Conservation (phyloP, 1,140 invertebrate genomes). For the Kradibia gibbosae region DNA sequence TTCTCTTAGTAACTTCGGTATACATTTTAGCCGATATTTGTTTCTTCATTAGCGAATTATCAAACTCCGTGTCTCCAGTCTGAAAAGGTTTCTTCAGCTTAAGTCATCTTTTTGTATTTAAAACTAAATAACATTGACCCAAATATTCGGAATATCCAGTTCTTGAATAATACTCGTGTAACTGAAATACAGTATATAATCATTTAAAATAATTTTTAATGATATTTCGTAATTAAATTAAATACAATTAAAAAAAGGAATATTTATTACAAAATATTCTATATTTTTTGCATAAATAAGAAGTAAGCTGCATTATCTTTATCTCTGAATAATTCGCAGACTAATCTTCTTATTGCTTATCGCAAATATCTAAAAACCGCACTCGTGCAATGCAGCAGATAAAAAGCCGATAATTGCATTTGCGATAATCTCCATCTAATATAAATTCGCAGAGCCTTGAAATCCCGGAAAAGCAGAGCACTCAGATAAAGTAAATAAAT, state of each 20-base stretch:
- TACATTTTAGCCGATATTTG: too few species aligned
- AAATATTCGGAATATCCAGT: too few species aligned
- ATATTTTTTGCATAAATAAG: neutral
- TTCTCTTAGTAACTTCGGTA: too few species aligned
- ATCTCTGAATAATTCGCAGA: neutral
- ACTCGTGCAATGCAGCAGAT: neutral
- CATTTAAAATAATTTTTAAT: neutral
- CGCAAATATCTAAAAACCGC: neutral
- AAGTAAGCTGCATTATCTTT: neutral
- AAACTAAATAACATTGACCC: too few species aligned
- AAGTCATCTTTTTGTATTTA: too few species aligned
- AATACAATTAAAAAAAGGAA: neutral
- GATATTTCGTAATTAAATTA: neutral
- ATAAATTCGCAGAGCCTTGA: neutral
- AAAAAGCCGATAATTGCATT: conserved; percentile 49
- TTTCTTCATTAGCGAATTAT: too few species aligned
- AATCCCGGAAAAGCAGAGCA: neutral
- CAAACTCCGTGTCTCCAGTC: too few species aligned
- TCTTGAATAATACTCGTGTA: too few species aligned
- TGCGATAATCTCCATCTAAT: conserved; percentile 59
- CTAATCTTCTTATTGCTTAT: neutral
- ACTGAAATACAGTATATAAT: too few species aligned
- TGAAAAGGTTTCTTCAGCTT: too few species aligned
- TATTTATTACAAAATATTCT: neutral
- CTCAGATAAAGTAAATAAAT: conserved; percentile 26